Evolutionary conservation across 2,113 vertebrate species (phyloP).

Genomic region (Machaerirhynchus nigripectus): DNA sequence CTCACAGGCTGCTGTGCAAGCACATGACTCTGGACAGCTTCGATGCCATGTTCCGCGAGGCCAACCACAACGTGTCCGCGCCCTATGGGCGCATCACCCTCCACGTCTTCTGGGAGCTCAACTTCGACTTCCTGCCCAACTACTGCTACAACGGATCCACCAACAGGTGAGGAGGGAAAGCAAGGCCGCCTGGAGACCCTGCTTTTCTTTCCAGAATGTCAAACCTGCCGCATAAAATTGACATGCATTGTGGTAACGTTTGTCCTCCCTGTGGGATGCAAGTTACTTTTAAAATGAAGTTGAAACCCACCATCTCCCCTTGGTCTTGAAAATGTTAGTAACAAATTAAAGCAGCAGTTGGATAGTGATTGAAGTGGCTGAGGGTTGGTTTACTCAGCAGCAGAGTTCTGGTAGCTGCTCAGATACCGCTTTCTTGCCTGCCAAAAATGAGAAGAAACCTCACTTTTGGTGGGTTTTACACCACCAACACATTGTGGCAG

Average conservation of each 20-base stretch:
- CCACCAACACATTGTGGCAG: not conserved
- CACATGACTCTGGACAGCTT: conserved; percentile 99
- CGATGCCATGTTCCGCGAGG: conserved; percentile 98
- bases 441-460: not conserved
- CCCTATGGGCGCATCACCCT: conserved; percentile 98
- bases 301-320: not conserved
- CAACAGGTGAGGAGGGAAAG: conserved; percentile 81
- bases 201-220: not conserved
- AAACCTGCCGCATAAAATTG: not conserved
- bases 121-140: conserved; percentile 98
- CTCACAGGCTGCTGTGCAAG: conserved; percentile 93
- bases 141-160: conserved; percentile 99
- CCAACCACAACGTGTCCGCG: conserved; percentile 97
- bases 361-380: not conserved
- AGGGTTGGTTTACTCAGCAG: not conserved
- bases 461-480: not conserved
- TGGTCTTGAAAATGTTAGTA: not conserved
- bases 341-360: not conserved
- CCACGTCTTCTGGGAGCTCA: conserved; percentile 99
- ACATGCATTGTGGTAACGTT: rapidly evolving
- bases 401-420: not conserved
- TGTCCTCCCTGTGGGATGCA: not conserved
- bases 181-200: not conserved
- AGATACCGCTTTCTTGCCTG: not conserved
- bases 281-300: not conserved